Base-by-base conservation (phyloP, 1,140 invertebrate species). In the Bombus terrestris region DNA sequence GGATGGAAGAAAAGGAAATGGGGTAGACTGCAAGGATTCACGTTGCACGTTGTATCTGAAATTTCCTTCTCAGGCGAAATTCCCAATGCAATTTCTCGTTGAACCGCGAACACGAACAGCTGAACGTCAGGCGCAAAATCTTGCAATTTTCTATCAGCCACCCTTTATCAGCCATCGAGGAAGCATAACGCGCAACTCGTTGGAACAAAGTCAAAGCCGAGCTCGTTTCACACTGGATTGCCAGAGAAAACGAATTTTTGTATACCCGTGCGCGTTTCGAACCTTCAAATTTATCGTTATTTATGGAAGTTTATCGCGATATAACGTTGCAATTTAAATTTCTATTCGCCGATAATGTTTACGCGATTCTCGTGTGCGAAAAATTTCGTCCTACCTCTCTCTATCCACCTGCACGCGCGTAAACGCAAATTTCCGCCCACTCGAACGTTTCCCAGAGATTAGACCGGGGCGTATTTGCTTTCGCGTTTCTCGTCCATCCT, bases 361-460 rank as follows among this genome's bases (percentile, higher is more conserved):
- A 6, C 47, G 47, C 47, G 1, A 22, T 53, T 8, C 0, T 53
- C 47, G 47, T 0, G 18, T 2, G 0, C 6, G 10, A n/a, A 66
- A 66, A 66, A 66, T 66, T 3, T 18, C 13, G 18, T 18, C 6
- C n/a, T 3, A 66, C n/a, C 13, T n/a, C 32, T 8, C n/a, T 32
- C 15, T 8, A 22, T 53, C 0, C 47, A 22, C 47, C 47, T 35
- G 13, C 32, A 8, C 12, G 59, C 59, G 12, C 59, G 59, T n/a
- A n/a, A 62, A n/a, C 59, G 59, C 28, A 62, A n/a, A 62, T 62
- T 62, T 62, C 59, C 10, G 28, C 10, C 28, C 59, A 47, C 32
- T 53, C 18, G 47, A 9, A 74, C 28, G 37, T 75, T 64, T 37
- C 25, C 37, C 53, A 66, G 25, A 59, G 53, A 83, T 86, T 89